Evolutionary conservation across 1,140 invertebrate species (phyloP), one percentile per base, ranked within the genome.

Genomic region (Cephus cinctus): DNA sequence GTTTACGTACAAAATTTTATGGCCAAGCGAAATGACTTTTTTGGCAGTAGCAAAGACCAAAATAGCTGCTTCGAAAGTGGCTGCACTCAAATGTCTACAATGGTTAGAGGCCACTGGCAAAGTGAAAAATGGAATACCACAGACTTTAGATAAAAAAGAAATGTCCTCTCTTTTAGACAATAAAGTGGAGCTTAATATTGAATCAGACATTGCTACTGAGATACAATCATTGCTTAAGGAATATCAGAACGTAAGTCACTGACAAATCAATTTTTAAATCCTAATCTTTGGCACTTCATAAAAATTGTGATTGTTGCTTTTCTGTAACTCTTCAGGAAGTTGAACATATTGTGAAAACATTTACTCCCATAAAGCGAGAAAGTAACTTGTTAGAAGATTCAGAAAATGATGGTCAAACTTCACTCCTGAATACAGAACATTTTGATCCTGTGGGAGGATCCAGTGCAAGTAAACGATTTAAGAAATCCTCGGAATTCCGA

Each of bases 11-110:
- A 30, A 27, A 5, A 16, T 73, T n/a, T 39, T n/a, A 15, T 76
- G 73, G 73, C 73, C 73, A 16, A 46, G 48, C 38, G 4, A 53
- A 19, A 52, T 40, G 18, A 42, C 34, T 14, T 74, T 75, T 48
- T 47, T 31, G 8, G 9, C 27, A 30, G 12, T 15, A 4, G 53
- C 35, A 14, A 41, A 8, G 36, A 61, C 14, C 19, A 74, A 74
- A 57, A 14, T 4, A 18, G 5, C 5, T 32, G 57, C 66, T 31
- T 9, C 14, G 11, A 25, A 22, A 14, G 14, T 19, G 30, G 63
- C 55, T 40, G 42, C 67, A 19, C 43, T 59, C 4, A 59, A 64
- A 38, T 64, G 61, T 42, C 56, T 76, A 20, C 41, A 62, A 1
- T 72, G 64, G 61, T 41, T 76, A 12, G 36, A 68, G 43, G 21